Conservation (phyloP, 1,140 invertebrate species). For the Euura saliciscinereae region DNA sequence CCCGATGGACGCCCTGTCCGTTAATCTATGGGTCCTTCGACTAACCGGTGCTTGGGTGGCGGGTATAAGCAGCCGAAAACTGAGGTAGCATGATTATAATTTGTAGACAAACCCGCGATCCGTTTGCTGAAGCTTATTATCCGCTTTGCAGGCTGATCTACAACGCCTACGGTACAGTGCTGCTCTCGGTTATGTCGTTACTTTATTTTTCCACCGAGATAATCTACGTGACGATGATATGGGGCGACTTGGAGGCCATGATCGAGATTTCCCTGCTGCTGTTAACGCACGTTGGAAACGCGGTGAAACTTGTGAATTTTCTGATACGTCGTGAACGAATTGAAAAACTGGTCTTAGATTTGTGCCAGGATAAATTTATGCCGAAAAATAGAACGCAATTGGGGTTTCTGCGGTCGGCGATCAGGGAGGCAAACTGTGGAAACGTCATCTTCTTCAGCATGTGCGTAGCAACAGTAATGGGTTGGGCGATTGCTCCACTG, state of each 20-base stretch:
- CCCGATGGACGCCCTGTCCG: not conserved
- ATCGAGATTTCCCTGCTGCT: constrained; percentile 31
- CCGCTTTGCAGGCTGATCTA: not conserved
- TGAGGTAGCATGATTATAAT: not conserved
- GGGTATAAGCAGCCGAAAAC: not conserved
- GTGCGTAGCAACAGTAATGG: constrained; percentile 18
- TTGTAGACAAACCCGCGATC: too few relatives aligned
- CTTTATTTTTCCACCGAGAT: not conserved
- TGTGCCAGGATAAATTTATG: constrained; percentile 27
- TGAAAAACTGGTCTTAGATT: constrained; percentile 13
- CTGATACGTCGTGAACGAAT: constrained; percentile 14
- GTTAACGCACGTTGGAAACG: constrained; percentile 29
- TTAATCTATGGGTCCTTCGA: not conserved
- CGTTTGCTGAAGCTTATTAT: not conserved
- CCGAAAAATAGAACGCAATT: constrained; percentile 19
- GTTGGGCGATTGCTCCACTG: constrained; percentile 33
- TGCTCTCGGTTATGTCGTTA: not conserved
- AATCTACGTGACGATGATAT: constrained; percentile 16
- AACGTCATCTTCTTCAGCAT: constrained; percentile 22
- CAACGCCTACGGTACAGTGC: not conserved
- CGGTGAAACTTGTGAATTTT: constrained; percentile 24
- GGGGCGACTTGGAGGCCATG: constrained; percentile 29
- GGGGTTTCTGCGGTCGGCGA: constrained; percentile 12
- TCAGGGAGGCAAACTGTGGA: constrained; percentile 13
- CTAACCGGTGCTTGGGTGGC: not conserved